Conservation (phyloP, 2,113 vertebrate species). For the Leuciscus idus region DNA sequence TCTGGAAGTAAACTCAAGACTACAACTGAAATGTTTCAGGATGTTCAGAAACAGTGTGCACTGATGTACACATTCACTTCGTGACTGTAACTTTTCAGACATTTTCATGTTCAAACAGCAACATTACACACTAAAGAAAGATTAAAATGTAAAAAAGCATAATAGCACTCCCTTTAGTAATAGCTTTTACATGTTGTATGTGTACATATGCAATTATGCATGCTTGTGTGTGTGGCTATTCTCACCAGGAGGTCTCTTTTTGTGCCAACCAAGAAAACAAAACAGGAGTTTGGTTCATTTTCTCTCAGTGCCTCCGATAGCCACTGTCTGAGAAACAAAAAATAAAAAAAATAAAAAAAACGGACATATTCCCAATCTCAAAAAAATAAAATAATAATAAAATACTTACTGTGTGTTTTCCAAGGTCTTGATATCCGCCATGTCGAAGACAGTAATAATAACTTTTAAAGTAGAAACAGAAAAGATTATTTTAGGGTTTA, state of each 20-base stretch:
- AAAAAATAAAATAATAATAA: background rate
- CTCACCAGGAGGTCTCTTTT: slow-evolving; percentile 90
- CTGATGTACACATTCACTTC: no score
- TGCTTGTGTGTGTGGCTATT: background rate
- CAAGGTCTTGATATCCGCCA: slow-evolving; percentile 80
- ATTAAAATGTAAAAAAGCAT: no score
- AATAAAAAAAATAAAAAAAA: background rate
- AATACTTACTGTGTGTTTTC: slow-evolving; percentile 84
- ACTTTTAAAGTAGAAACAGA: slow-evolving; percentile 61
- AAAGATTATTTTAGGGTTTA: background rate
- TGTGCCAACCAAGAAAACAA: slow-evolving; percentile 87
- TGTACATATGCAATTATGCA: slow-evolving; percentile 13
- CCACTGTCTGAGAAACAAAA: slow-evolving; percentile 81
- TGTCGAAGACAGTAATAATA: slow-evolving; percentile 74
- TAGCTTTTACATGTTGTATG: background rate
- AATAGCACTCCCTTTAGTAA: background rate
- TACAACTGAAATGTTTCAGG: no score
- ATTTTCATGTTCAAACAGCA: no score
- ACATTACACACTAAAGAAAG: no score
- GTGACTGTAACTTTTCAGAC: no score
- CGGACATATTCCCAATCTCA: background rate
- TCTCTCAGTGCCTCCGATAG: slow-evolving; percentile 85
- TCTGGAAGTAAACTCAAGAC: no score
- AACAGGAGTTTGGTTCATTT: slow-evolving; percentile 82
- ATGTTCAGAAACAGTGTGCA: no score